These are phyloP conservation scores for Harpagus bidentatus DNA, from an alignment of 2,113 vertebrate genomes.

Conservation along the genomic window DNA sequence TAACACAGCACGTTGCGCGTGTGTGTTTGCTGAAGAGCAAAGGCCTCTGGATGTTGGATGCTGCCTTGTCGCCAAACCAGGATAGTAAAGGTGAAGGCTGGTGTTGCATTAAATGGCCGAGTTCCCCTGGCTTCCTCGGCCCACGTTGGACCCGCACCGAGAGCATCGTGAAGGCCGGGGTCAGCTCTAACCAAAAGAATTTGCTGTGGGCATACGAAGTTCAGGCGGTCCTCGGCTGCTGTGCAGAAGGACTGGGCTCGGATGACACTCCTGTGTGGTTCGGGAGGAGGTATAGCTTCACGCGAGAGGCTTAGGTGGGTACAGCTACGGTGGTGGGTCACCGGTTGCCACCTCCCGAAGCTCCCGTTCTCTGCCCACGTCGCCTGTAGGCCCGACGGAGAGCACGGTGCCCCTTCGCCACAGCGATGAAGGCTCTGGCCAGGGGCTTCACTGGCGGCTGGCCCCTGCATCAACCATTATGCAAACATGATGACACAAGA, in stretches of 20 bases:
- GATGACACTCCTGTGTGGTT: fast-evolving
- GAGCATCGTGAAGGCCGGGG: fast-evolving
- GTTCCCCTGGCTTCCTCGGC: neutral
- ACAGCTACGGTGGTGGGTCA: neutral
- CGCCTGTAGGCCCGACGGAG: constrained; percentile 28
- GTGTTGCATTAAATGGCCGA: neutral
- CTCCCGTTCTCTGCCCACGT: fast-evolving
- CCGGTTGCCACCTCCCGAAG: fast-evolving
- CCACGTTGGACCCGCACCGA: fast-evolving
- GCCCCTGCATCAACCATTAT: neutral
- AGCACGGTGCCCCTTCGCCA: neutral
- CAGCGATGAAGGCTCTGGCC: neutral
- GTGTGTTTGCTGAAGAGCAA: neutral
- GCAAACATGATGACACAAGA: neutral
- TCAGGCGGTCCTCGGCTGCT: neutral
- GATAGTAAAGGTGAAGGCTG: no score
- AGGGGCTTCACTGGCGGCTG: neutral
- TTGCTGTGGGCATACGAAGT: neutral
- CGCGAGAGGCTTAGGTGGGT: fast-evolving
- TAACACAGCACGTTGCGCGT: neutral
- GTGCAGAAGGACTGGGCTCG: fast-evolving
- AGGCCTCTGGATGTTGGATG: neutral
- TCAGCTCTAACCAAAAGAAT: neutral
- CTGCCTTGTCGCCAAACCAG: neutral
- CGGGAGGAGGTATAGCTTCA: neutral